phyloP scores from a whole-genome alignment of 2,113 vertebrate genomes.

The Etia nguti region DNA sequence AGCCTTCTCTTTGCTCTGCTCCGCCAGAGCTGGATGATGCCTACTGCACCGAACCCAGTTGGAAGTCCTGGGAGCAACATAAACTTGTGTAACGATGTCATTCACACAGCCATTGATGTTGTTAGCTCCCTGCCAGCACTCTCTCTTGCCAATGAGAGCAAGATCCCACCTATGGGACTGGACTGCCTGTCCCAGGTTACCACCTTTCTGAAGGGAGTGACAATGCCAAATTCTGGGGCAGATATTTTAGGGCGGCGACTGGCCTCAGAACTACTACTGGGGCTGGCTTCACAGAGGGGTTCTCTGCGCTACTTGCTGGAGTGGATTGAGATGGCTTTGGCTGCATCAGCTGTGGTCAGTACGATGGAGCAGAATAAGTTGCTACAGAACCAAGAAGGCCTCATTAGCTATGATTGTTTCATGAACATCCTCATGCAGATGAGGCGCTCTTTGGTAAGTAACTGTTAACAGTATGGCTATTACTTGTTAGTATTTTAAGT shows the following conservation, averaged over 20 bases:
- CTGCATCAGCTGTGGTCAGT: conserved; percentile 86
- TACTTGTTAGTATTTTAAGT: neutral
- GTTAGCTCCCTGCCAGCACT: conserved; percentile 90
- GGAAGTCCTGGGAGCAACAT: conserved; percentile 66
- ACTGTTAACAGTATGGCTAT: neutral
- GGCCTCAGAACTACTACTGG: conserved; percentile 90
- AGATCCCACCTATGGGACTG: conserved; percentile 95
- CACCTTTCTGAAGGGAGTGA: conserved; percentile 92
- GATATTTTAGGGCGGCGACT: conserved; percentile 89
- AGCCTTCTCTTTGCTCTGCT: conserved; percentile 92
- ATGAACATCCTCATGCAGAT: conserved; percentile 96
- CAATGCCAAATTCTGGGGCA: conserved; percentile 93
- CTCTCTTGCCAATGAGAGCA: conserved; percentile 93
- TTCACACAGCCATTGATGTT: conserved; percentile 91
- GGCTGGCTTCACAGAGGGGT: conserved; percentile 90
- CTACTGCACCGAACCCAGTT: conserved; percentile 54
- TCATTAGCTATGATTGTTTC: conserved; percentile 95
- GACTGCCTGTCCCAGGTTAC: conserved; percentile 97
- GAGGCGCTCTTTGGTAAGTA: conserved; percentile 92
- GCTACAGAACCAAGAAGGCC: conserved; percentile 81
- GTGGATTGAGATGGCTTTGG: conserved; percentile 93
- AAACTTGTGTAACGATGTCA: conserved; percentile 91
- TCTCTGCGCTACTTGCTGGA: conserved; percentile 90
- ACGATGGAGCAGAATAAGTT: conserved; percentile 82
- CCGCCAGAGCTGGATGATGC: conserved; percentile 95